Base-by-base conservation (phyloP, 2,797 vertebrate genomes). In the Myoxocephalus aenaeus region DNA sequence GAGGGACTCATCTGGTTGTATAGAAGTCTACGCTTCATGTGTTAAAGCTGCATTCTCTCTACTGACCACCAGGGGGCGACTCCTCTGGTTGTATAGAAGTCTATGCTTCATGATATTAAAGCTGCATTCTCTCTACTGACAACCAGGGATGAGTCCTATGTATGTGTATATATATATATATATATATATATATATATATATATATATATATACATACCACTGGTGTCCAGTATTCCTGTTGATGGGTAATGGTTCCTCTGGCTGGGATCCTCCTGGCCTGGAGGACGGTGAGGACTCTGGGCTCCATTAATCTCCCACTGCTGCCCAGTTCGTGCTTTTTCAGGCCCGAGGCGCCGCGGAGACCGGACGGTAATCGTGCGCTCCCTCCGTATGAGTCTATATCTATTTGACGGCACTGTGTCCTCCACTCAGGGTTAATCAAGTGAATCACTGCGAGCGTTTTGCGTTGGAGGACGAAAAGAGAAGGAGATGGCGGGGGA, bases 371-470 rank as follows among this genome's bases (percentile, higher is more conserved):
- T 85, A 80, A 86, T 82, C 81, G 77, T 84, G 64, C 73, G 11
- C 71, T 87, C 78, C 77, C 75, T 80, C 72, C 80, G 64, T 76
- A 56, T 56, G 82, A 70, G 80, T 90, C 73, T 87, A 81, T 86
- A 89, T 86, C 83, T 86, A 82, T 88, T 82, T 87, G 44, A 82
- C 11, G 46, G 57, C 80, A 65, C 48, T 62, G 18, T 53, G 84
- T 91, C 86, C 89, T 85, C 82, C 53, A 22, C 72, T 81, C 79
- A 86, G 87, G 83, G 80, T 85, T 87, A 84, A 89, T 88, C 81
- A 87, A 84, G 80, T 77, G 70, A 71, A 77, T 81, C 67, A 80
- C 32, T 18, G 63, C 22, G 8, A 70, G 32, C 50, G 46, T 83
- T 68, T 44, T 74, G 68, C 18, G 46, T 36, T 38, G 58, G 70